phyloP scores from a whole-genome alignment of 2,888 invertebrate species.

The Folsomia manolachei region DNA sequence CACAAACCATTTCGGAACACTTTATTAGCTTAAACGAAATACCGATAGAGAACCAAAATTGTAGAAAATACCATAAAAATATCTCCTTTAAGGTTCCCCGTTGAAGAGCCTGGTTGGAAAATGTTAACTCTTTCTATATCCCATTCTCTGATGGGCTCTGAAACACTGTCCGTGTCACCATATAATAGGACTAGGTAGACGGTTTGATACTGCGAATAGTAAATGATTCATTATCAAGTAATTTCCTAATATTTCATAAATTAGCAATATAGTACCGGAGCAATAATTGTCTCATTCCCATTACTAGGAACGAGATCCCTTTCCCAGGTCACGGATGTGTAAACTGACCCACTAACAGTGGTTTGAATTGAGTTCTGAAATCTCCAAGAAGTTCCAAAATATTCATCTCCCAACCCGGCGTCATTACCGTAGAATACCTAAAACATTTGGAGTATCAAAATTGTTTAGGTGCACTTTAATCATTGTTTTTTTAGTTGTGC shows the following conservation, averaged over 20 bases:
- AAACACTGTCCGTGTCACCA: not conserved
- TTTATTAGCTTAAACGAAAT: no score
- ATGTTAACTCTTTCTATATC: not conserved
- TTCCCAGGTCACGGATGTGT: not conserved
- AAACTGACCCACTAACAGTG: not conserved
- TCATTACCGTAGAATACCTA: not conserved
- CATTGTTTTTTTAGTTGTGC: no score
- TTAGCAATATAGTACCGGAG: not conserved
- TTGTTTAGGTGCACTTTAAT: no score
- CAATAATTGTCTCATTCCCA: not conserved
- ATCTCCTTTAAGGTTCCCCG: not conserved
- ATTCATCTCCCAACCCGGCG: not conserved
- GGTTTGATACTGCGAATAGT: not conserved
- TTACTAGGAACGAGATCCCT: not conserved
- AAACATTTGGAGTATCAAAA: no score
- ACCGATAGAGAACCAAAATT: no score
- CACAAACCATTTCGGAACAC: no score
- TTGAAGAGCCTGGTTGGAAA: not conserved
- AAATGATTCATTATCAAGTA: not conserved
- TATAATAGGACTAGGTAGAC: not conserved
- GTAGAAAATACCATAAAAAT: no score
- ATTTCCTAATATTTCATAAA: not conserved
- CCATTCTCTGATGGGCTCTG: not conserved
- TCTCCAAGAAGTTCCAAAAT: not conserved
- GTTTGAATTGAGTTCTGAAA: not conserved